Conservation (phyloP, 2,113 vertebrate species). For the Ornithorhynchus anatinus region DNA sequence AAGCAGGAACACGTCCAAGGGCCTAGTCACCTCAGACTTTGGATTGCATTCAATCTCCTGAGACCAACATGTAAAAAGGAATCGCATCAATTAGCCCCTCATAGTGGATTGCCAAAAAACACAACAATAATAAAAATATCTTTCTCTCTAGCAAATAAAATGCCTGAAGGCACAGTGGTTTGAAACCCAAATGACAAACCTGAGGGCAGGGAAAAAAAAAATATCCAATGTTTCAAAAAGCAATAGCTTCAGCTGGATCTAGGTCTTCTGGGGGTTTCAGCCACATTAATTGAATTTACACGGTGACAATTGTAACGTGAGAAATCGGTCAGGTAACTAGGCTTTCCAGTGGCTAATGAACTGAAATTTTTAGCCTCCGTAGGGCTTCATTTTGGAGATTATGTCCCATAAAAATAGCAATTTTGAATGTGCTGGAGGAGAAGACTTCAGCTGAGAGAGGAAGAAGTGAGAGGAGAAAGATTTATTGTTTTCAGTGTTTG, state of each 20-base stretch:
- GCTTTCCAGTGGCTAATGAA: background rate
- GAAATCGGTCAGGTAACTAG: background rate
- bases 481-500: too few species aligned
- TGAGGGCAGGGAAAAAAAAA: too few species aligned
- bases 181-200: background rate
- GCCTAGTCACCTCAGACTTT: conserved; percentile 15
- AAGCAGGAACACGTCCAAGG: background rate
- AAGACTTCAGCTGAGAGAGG: too few species aligned
- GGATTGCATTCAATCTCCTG: background rate
- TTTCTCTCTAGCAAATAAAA: conserved; percentile 5
- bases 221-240: background rate
- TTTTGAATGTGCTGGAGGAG: too few species aligned
- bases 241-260: background rate
- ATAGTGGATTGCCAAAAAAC: background rate
- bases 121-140: background rate
- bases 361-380: too few species aligned
- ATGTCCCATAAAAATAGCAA: too few species aligned
- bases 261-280: background rate
- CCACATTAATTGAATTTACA: background rate
- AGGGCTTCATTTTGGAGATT: too few species aligned
- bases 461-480: too few species aligned
- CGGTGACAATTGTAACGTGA: background rate
- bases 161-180: background rate
- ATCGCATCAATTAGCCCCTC: background rate
- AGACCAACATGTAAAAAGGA: background rate